A percentile compares a stretch with the other conserved stretches of the same genome.
These are phyloP conservation scores for Nycticebus coucang DNA, from an alignment of 2,113 vertebrate species.

Conservation along the genomic window DNA sequence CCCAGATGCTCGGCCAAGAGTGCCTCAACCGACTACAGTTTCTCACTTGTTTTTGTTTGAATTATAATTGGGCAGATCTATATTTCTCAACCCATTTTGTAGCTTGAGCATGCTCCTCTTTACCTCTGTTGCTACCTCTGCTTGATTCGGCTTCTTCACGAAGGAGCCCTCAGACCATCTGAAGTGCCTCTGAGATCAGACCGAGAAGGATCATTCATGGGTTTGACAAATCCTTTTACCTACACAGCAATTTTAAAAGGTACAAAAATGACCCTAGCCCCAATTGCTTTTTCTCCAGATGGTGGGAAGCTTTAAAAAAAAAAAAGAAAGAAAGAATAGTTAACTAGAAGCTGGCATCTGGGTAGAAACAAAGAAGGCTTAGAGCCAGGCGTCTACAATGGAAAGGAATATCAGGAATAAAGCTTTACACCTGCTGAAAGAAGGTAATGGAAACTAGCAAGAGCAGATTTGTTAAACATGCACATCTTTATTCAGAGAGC, in stretches of 20 bases:
- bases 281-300: constrained; percentile 85
- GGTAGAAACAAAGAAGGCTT: constrained; percentile 85
- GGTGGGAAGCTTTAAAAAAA: constrained; percentile 74
- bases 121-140: constrained; percentile 72
- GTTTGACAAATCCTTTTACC: constrained; percentile 85
- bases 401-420: constrained; percentile 73
- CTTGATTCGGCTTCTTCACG: constrained; percentile 69
- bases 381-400: constrained; percentile 81
- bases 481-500: constrained; percentile 61
- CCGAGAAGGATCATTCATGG: constrained; percentile 79
- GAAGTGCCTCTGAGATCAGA: constrained; percentile 79
- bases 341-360: constrained; percentile 84
- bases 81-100: constrained; percentile 80
- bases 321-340: constrained; percentile 76
- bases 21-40: constrained; percentile 75
- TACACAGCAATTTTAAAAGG: constrained; percentile 80
- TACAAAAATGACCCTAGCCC: constrained; percentile 77
- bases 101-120: constrained; percentile 61
- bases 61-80: constrained; percentile 85
- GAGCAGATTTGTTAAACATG: constrained; percentile 70
- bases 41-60: constrained; percentile 84
- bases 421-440: constrained; percentile 82
- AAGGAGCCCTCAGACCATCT: constrained; percentile 73
- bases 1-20: constrained; percentile 83
- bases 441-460: constrained; percentile 74